phyloP scores from a whole-genome alignment of 2,888 invertebrate genomes.

The Pyrgus malvae region DNA sequence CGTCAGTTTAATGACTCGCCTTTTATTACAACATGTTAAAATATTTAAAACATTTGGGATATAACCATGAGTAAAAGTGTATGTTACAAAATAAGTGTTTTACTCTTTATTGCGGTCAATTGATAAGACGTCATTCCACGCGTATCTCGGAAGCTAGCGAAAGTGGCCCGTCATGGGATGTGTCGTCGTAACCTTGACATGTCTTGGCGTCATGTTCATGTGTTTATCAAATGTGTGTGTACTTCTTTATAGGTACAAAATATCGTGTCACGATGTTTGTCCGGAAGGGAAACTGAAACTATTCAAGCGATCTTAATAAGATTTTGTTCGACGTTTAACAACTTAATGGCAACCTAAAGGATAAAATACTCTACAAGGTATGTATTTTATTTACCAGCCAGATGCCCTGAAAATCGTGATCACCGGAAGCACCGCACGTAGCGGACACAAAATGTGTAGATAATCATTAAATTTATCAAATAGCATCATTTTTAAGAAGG shows the following conservation, averaged over 20 bases:
- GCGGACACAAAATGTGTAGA: too few species aligned
- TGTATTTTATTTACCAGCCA: too few species aligned
- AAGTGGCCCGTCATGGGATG: constrained; percentile 39
- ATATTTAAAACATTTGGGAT: constrained; percentile 10
- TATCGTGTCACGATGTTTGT: not conserved
- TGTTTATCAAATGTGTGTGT: not conserved
- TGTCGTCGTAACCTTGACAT: constrained; percentile 19
- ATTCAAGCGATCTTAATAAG: too few species aligned
- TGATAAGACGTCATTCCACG: constrained; percentile 10
- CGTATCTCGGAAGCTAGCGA: constrained; percentile 36
- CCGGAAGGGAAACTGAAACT: not conserved
- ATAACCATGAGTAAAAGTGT: constrained; percentile 6
- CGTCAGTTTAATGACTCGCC: constrained; percentile 10
- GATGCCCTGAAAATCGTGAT: too few species aligned
- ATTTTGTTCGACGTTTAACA: too few species aligned
- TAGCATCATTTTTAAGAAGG: too few species aligned
- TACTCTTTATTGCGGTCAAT: constrained; percentile 12
- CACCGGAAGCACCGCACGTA: too few species aligned
- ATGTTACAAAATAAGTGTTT: constrained; percentile 15
- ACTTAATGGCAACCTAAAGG: too few species aligned
- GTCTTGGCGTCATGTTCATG: not conserved
- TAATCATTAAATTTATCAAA: too few species aligned
- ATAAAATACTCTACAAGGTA: too few species aligned
- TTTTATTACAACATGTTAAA: constrained; percentile 8
- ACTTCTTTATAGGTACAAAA: not conserved